Percentiles rank a stretch among this genome's conserved stretches.
These are phyloP conservation scores for Magallana gigas DNA, from an alignment of 1,140 invertebrate species.

Conservation along the genomic window DNA sequence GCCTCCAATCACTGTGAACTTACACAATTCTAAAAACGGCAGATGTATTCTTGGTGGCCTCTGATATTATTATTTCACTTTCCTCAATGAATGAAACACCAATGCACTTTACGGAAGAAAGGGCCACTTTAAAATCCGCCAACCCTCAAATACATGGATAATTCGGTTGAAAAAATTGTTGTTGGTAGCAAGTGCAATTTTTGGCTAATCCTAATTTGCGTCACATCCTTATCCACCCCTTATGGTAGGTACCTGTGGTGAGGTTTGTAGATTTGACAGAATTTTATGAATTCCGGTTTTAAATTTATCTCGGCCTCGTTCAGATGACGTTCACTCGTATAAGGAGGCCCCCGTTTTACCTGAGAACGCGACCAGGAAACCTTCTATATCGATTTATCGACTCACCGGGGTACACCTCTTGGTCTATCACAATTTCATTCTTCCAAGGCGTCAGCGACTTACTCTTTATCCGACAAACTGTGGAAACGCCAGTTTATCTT, in stretches of 20 bases:
- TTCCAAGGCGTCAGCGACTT: neutral
- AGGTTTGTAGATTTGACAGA: constrained; percentile 1
- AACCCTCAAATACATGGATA: neutral
- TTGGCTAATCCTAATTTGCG: neutral
- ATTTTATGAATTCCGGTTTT: constrained; percentile 13
- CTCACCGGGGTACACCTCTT: neutral
- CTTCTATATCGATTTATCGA: constrained; percentile 33
- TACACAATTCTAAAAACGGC: constrained; percentile 20
- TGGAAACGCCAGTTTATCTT: neutral
- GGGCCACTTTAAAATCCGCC: neutral
- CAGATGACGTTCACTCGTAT: neutral
- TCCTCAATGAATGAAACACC: neutral
- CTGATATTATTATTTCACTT: neutral
- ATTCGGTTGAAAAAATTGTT: neutral
- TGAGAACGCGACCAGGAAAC: neutral
- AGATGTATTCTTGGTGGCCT: neutral
- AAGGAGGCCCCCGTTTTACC: neutral
- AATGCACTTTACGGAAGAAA: too few relatives aligned
- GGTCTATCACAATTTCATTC: constrained; percentile 1
- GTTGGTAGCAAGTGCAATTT: neutral
- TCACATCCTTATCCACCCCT: constrained; percentile 1
- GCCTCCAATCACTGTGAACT: constrained; percentile 13
- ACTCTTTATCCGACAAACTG: too few relatives aligned
- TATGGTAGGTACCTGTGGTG: neutral
- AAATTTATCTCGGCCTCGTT: constrained; percentile 11